Conservation (phyloP, 2,888 invertebrate genomes). For the Pandemis cinnamomeana region DNA sequence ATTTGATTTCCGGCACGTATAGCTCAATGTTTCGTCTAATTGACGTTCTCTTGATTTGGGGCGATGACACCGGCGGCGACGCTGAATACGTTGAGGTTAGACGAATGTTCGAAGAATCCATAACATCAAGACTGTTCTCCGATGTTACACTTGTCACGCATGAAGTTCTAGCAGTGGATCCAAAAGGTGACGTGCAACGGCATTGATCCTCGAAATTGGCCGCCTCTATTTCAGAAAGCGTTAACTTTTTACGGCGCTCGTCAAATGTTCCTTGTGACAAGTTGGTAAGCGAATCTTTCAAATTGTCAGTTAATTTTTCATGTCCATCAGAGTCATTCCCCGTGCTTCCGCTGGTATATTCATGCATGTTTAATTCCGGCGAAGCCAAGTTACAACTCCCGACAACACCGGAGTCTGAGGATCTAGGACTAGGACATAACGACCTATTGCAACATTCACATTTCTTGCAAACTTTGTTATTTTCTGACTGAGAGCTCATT, state of each 20-base stretch:
- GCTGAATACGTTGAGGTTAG: conserved; percentile 81
- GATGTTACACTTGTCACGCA: conserved; percentile 84
- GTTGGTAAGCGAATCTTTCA: conserved; percentile 62
- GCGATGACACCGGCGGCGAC: conserved; percentile 72
- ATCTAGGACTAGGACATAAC: conserved; percentile 88
- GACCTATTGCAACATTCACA: conserved; percentile 87
- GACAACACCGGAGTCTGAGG: conserved; percentile 94
- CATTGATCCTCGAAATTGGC: conserved; percentile 88
- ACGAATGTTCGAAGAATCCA: conserved; percentile 80
- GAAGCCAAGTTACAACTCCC: conserved; percentile 91
- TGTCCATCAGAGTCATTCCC: conserved; percentile 73
- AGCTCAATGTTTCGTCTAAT: conserved; percentile 74
- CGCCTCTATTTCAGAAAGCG: conserved; percentile 84
- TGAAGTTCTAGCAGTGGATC: conserved; percentile 88
- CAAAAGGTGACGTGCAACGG: conserved; percentile 89
- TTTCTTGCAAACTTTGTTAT: conserved; percentile 64
- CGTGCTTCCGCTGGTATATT: conserved; percentile 59
- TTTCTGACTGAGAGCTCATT: conserved; percentile 79
- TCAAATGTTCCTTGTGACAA: conserved; percentile 65
- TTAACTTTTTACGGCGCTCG: conserved; percentile 71
- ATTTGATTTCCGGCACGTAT: conserved; percentile 73
- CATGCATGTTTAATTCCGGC: conserved; percentile 85
- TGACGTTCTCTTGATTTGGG: conserved; percentile 81
- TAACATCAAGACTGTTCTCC: conserved; percentile 83
- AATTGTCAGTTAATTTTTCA: conserved; percentile 63